These are phyloP conservation scores for Xestia rhomboidea DNA, from an alignment of 2,888 invertebrate genomes.

Conservation along the genomic window DNA sequence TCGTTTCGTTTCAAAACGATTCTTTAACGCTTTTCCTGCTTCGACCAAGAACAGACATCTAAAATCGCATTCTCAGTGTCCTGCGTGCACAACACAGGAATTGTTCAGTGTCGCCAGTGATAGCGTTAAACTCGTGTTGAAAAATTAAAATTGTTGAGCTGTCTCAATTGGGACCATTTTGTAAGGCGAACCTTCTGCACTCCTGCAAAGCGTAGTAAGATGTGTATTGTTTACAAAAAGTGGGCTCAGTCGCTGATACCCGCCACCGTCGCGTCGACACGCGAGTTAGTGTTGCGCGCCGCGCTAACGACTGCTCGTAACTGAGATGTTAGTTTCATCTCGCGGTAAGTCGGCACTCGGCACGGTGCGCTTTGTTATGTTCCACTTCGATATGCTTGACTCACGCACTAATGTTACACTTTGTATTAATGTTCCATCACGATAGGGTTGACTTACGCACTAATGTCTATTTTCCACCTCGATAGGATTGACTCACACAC, in stretches of 20 bases:
- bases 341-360: not conserved
- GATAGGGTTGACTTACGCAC: no score
- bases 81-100: not conserved
- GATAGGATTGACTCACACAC: not conserved
- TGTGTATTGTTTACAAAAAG: no score
- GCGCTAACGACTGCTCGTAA: conserved; percentile 5
- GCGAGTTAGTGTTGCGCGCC: not conserved
- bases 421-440: no score
- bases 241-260: conserved; percentile 18
- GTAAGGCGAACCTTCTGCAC: conserved; percentile 8
- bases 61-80: not conserved
- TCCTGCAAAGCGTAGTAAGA: not conserved
- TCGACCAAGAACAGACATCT: not conserved
- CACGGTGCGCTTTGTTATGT: conserved; percentile 14
- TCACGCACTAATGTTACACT: no score
- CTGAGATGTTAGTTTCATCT: conserved; percentile 32
- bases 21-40: not conserved
- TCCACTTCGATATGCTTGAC: not conserved
- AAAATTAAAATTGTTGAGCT: no score
- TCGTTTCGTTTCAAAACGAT: not conserved
- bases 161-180: no score
- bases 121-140: not conserved
- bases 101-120: not conserved
- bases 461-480: not conserved
- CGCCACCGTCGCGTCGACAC: not conserved